Evolutionary conservation across 2,113 vertebrate species (phyloP), one percentile per base, ranked within the genome.

Genomic region (Oncorhynchus gorbuscha): DNA sequence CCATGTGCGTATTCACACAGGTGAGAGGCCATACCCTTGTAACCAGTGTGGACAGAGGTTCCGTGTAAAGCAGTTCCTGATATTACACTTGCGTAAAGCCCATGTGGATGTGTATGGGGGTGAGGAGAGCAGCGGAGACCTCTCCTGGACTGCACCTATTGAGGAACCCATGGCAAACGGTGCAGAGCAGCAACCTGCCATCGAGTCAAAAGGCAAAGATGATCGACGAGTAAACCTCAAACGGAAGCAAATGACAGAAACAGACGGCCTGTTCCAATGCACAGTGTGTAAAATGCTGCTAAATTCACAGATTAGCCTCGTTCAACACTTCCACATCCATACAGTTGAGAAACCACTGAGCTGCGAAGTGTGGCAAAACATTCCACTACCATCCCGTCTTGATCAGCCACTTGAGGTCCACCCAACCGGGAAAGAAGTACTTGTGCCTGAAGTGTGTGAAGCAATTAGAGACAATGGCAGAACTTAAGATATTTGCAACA

Each of bases 271-370:
- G 59, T 62, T 62, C n/a, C 59, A 0, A 20, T 87, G 84, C 75
- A 32, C 3, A 1, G 1, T 48, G 9, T 90, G 87, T 66, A 5
- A 51, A 9, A 84, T 72, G 76, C 1, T 74, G 1, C 0, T 16
- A 2, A 78, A 1, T 58, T 64, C 1, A 32, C 78, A 76, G 67
- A 3, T 0, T 4, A 0, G 5, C 16, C 45, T 86, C 48, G 66
- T 71, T 8, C 48, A 85, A 71, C 89, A 90, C 58, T 67, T 51
- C 22, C 14, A 64, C 69, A 67, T 75, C 12, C 86, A 90, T 81
- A 83, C 79, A 1, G 74, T 75, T 14, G 84, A 87, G 39, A 84
- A 13, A 61, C 75, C 76, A 1, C 0, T 76, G 3, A 48, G 16
- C 28, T 86, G 86, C 61, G 7, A 71, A 1, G 3, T 87, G 83